Base-by-base conservation (phyloP, 2,797 vertebrate genomes). In the Falco rusticolus region DNA sequence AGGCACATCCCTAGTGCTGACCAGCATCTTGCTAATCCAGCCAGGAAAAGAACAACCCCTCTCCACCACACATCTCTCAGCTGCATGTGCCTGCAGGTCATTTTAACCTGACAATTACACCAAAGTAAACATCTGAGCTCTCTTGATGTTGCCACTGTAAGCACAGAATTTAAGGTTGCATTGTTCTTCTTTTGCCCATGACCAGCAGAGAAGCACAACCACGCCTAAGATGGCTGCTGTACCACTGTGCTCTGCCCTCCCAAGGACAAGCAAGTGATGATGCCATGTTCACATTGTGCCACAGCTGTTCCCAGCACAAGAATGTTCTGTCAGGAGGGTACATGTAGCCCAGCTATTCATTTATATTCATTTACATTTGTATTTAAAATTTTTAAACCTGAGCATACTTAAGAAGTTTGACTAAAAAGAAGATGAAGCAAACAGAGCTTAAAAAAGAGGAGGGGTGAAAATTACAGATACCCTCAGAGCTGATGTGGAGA, bases 251-350 rank as follows among this genome's bases (percentile, higher is more conserved):
- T 68, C 11, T 90, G 81, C n/a, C 7, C 22, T 54, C 8, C 43
- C 24, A 45, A 48, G 56, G 43, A 69, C 26, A 26, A 48, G 37
- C 16, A 82, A 45, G 43, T 7, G 45, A 22, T 48, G 5, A 41
- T 43, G 74, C 20, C 33, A 7, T 1, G 0, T 48, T 43, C 64
- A 4, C 43, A 45, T 43, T 0, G 1, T 53, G n/a, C 33, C 47
- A 13, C 2, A 2, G 20, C 45, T 79, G 24, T 16, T 59, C 29
- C 15, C 21, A 59, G 39, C 56, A 29, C 15, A 34, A 50, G 22
- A 48, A 29, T 22, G 6, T 22, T 34, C 41, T 71, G 45, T 56
- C 48, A 19, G 6, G 16, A 78, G 8, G 12, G 8, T 21, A 41
- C 25, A 10, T 2, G 5, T 15, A 82, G 29, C 54, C 78, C 51